A percentile compares a stretch with the other conserved stretches of the same genome.
Evolutionary conservation across 2,113 vertebrate genomes (phyloP).

Genomic region (Poecile atricapillus): DNA sequence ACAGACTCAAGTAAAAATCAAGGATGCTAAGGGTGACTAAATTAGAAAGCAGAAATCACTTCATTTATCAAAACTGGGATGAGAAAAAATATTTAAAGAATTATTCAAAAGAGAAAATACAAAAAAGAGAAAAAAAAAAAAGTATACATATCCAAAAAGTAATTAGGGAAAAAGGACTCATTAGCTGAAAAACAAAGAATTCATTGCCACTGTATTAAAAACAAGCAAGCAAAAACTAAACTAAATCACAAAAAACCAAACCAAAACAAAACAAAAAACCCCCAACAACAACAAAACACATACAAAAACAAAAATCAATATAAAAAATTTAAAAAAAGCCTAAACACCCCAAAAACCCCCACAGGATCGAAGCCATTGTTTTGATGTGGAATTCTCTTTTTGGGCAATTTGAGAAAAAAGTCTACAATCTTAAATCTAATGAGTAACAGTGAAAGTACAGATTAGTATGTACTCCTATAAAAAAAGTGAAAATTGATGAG

Average conservation of each 20-base stretch:
- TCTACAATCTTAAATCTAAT: background rate
- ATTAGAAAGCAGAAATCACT: background rate
- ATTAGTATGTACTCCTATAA: background rate
- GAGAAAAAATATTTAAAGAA: background rate
- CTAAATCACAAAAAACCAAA: background rate
- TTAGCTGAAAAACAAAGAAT: background rate
- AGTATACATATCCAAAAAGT: background rate
- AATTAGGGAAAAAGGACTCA: background rate
- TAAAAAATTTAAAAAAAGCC: too few species aligned
- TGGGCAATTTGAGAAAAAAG: background rate
- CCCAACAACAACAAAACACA: too few species aligned
- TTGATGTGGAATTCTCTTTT: background rate
- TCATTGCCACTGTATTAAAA: background rate
- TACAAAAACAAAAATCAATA: background rate
- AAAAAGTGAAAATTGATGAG: background rate
- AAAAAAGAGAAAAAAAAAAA: background rate
- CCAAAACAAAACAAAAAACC: too few species aligned
- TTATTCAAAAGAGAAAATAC: background rate
- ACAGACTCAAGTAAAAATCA: background rate
- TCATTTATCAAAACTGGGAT: background rate
- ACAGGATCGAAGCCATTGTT: background rate
- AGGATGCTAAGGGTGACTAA: background rate
- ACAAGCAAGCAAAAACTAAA: background rate
- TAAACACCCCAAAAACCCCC: background rate
- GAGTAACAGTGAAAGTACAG: background rate